Conservation (phyloP, 2,113 vertebrate genomes). For the Lethenteron reissneri region DNA sequence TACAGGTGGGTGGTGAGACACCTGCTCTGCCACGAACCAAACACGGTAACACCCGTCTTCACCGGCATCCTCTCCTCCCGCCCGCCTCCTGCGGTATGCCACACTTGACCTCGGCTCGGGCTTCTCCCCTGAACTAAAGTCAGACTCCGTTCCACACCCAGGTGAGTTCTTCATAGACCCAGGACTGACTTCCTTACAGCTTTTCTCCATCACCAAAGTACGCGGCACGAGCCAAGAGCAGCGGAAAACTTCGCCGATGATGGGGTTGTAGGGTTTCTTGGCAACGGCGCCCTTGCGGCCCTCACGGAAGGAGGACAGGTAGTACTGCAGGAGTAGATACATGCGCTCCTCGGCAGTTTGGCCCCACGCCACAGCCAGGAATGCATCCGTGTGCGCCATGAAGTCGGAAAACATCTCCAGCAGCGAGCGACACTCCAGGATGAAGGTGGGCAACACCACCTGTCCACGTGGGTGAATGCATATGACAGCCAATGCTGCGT, state of each 20-base stretch:
- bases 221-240: constrained; percentile 66
- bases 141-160: no score
- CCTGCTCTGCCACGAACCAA: constrained; percentile 83
- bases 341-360: constrained; percentile 56
- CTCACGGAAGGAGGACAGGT: constrained; percentile 94
- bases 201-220: no score
- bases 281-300: constrained; percentile 88
- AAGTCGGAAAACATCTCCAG: constrained; percentile 98
- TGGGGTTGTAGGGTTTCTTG: constrained; percentile 97
- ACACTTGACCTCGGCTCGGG: constrained; percentile 13
- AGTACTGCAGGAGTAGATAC: constrained; percentile 88
- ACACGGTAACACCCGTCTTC: constrained; percentile 32
- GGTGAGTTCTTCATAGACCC: no score
- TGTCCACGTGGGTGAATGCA: constrained; percentile 13
- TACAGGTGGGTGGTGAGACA: constrained; percentile 91
- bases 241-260: constrained; percentile 88
- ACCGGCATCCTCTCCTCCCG: constrained; percentile 12
- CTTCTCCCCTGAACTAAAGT: constrained; percentile 9
- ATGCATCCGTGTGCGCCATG: constrained; percentile 87
- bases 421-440: constrained; percentile 82
- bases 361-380: constrained; percentile 54
- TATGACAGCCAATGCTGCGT: no score
- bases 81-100: constrained; percentile 15
- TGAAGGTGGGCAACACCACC: constrained; percentile 95
- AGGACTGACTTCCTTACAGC: no score